Conservation (phyloP, 2,888 invertebrate species). For the Pachymerium ferrugineum region DNA sequence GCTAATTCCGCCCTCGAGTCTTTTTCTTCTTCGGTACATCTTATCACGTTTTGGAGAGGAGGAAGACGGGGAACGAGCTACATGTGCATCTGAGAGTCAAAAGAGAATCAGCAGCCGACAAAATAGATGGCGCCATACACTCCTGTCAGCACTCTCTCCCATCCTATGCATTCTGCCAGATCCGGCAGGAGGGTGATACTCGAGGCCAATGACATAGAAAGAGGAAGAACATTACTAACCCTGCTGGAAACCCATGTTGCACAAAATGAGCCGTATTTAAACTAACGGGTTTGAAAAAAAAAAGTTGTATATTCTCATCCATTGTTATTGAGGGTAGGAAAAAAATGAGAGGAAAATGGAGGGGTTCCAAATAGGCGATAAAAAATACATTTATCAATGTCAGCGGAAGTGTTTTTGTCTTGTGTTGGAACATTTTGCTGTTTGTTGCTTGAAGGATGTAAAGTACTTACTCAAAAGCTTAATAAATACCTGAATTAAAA, state of each 20-base stretch:
- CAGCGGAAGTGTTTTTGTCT: too few species aligned
- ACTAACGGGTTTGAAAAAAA: background rate
- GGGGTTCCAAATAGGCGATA: too few species aligned
- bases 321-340: background rate
- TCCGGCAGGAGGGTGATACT: background rate
- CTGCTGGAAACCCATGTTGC: background rate
- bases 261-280: background rate
- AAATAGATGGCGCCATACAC: background rate
- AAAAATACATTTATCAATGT: background rate
- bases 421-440: too few species aligned
- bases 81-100: background rate
- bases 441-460: too few species aligned
- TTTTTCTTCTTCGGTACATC: background rate
- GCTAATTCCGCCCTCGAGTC: slow-evolving; percentile 1
- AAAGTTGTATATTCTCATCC: background rate
- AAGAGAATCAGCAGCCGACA: slow-evolving; percentile 6
- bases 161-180: background rate
- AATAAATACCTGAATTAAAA: too few species aligned
- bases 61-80: background rate
- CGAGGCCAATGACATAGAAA: slow-evolving; percentile 17
- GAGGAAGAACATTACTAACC: background rate
- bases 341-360: too few species aligned
- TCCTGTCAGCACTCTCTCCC: background rate
- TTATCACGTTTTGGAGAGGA: background rate
- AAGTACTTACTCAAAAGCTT: too few species aligned